Evolutionary conservation across 2,888 invertebrate species (phyloP).

Genomic region (Galeruca laticollis): DNA sequence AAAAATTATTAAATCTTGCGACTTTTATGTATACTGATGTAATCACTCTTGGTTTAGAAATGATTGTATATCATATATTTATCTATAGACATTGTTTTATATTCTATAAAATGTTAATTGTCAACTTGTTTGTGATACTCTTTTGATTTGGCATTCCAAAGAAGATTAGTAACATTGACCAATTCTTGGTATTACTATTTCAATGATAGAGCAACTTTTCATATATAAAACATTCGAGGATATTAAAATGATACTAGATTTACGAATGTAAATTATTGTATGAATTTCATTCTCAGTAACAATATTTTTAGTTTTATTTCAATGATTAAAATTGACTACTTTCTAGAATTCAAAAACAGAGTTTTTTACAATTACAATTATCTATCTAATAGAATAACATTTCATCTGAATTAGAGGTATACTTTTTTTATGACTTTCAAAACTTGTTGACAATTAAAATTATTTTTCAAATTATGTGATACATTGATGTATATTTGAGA

Average conservation of each 20-base stretch:
- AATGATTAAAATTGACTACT: no score
- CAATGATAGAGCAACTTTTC: not conserved
- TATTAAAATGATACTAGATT: not conserved
- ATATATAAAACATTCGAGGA: not conserved
- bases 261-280: not conserved
- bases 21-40: not conserved
- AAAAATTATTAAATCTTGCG: no score
- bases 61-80: not conserved
- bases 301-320: no score
- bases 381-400: not conserved
- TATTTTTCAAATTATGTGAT: not conserved
- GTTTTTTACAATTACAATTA: conserved; percentile 1
- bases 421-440: not conserved
- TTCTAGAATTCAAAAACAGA: no score
- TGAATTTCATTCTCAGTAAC: no score
- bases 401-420: not conserved
- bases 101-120: no score
- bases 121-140: not conserved
- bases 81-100: not conserved
- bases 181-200: not conserved
- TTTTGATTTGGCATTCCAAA: not conserved
- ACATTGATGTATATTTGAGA: not conserved
- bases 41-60: not conserved
- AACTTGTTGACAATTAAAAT: not conserved
- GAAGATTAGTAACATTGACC: not conserved